These are phyloP conservation scores for Hyposmocoma kahamanoa DNA, from an alignment of 1,140 invertebrate genomes.

Conservation along the genomic window DNA sequence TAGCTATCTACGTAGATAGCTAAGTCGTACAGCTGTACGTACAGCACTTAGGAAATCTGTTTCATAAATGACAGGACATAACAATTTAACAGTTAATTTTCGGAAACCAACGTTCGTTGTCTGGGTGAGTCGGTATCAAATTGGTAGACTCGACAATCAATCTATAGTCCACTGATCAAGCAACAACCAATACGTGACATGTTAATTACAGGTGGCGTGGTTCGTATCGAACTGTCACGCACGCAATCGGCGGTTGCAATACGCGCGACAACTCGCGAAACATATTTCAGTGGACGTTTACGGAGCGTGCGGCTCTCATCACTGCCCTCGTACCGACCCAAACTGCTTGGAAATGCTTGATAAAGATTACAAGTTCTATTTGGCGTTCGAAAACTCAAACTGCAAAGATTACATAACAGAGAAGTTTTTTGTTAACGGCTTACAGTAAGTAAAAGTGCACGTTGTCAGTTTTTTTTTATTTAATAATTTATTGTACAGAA, in stretches of 20 bases:
- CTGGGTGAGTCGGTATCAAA: no score
- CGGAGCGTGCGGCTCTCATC: conserved; percentile 89
- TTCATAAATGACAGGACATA: no score
- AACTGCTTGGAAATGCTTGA: conserved; percentile 95
- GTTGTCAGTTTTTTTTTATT: not conserved
- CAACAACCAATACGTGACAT: no score
- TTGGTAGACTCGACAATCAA: no score
- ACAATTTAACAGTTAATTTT: no score
- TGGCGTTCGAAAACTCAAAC: conserved; percentile 98
- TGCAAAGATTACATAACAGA: conserved; percentile 98
- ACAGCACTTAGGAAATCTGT: no score
- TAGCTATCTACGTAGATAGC: no score
- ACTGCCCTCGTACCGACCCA: conserved; percentile 87
- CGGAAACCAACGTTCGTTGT: no score
- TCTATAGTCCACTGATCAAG: no score
- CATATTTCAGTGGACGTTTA: conserved; percentile 95
- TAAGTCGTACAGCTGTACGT: no score
- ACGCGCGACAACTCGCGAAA: conserved; percentile 89
- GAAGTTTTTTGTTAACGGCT: conserved; percentile 96
- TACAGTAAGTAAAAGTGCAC: conserved; percentile 85
- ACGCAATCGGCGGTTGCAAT: conserved; percentile 89
- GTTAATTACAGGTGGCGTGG: conserved; percentile 89
- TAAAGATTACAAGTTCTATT: conserved; percentile 97
- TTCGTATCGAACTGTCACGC: conserved; percentile 97
- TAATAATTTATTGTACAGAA: no score